These are phyloP conservation scores for Benitochromis conjunctus DNA, from an alignment of 2,113 vertebrate genomes.

Conservation along the genomic window DNA sequence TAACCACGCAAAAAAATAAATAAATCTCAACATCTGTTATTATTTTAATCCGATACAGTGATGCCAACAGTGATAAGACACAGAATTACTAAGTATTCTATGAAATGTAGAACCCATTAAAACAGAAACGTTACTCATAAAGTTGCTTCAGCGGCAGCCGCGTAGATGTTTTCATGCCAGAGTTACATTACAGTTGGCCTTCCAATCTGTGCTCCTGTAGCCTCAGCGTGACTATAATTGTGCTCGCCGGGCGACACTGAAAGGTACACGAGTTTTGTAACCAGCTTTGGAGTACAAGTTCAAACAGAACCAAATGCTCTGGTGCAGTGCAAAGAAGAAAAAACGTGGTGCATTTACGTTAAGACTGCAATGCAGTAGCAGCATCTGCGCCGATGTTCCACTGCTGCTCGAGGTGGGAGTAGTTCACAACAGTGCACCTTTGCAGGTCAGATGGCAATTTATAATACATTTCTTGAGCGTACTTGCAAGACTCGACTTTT, in stretches of 20 bases:
- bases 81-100: background rate
- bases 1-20: background rate
- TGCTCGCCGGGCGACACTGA: background rate
- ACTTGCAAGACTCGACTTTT: background rate
- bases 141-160: background rate
- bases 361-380: constrained; percentile 55
- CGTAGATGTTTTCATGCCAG: background rate
- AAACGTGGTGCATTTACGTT: background rate
- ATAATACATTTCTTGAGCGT: background rate
- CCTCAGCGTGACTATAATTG: background rate
- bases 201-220: constrained; percentile 3
- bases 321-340: constrained; percentile 4
- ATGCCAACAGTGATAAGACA: background rate
- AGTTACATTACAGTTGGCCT: background rate
- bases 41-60: background rate
- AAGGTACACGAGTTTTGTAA: constrained; percentile 7
- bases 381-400: constrained; percentile 13
- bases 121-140: background rate
- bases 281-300: background rate
- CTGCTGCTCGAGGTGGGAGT: background rate
- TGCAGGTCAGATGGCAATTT: background rate
- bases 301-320: constrained; percentile 3
- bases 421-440: background rate
- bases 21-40: background rate
- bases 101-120: background rate